Conservation (phyloP, 2,113 vertebrate species). For the Ginglymostoma cirratum region DNA sequence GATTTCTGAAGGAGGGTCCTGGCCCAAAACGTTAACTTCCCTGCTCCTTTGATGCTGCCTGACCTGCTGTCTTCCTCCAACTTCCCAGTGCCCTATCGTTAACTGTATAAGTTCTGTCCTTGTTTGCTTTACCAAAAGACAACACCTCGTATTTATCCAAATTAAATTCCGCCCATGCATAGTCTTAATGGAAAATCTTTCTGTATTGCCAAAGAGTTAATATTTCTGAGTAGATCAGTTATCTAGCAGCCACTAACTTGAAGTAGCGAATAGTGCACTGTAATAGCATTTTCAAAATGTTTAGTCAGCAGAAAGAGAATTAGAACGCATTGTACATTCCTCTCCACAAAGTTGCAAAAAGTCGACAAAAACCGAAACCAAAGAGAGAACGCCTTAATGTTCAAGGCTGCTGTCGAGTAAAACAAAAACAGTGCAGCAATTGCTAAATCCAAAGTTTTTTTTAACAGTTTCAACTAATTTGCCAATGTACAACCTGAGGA, state of each 20-base stretch:
- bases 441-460: background rate
- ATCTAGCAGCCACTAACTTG: background rate
- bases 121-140: too few relatives aligned
- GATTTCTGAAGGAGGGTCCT: too few relatives aligned
- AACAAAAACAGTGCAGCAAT: background rate
- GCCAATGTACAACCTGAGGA: background rate
- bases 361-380: background rate
- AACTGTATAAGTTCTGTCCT: too few relatives aligned
- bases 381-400: background rate
- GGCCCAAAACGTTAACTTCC: too few relatives aligned
- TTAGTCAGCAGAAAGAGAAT: background rate
- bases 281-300: background rate
- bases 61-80: too few relatives aligned
- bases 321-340: background rate
- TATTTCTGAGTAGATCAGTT: background rate
- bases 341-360: background rate
- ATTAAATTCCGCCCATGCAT: too few relatives aligned
- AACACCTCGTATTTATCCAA: too few relatives aligned
- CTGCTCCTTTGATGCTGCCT: too few relatives aligned
- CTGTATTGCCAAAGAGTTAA: background rate
- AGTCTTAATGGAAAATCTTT: background rate
- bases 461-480: background rate
- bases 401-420: background rate
- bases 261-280: background rate
- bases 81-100: too few relatives aligned